phyloP scores from a whole-genome alignment of 1,140 invertebrate species.

The Episyrphus balteatus region DNA sequence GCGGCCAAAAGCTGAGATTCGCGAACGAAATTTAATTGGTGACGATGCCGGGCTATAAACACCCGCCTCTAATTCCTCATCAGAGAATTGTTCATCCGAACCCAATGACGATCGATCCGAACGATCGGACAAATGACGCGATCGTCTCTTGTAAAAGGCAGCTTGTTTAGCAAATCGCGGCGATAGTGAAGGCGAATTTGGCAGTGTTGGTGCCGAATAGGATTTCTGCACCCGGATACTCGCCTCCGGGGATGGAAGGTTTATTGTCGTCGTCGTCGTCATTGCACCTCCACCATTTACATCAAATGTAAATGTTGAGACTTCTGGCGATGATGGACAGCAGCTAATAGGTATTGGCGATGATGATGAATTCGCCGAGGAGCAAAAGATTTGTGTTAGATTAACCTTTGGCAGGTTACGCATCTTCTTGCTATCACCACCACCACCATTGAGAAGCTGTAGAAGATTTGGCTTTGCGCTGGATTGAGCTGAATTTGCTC shows the following conservation, averaged over 20 bases:
- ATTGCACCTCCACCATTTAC: slow-evolving; percentile 3
- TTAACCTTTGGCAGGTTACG: slow-evolving; percentile 27
- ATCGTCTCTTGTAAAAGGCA: slow-evolving; percentile 28
- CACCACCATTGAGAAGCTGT: slow-evolving; percentile 12
- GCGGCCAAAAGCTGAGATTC: slow-evolving; percentile 17
- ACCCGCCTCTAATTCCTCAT: slow-evolving; percentile 29
- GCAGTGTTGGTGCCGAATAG: slow-evolving; percentile 31
- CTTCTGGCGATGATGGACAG: slow-evolving; percentile 10
- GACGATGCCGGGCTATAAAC: slow-evolving; percentile 30
- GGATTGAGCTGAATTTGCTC: too few species aligned
- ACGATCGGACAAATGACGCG: slow-evolving; percentile 33
- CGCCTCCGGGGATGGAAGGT: slow-evolving; percentile 2
- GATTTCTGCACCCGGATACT: slow-evolving; percentile 26
- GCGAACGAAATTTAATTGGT: slow-evolving; percentile 22
- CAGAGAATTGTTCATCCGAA: slow-evolving; percentile 33
- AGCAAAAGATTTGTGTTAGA: slow-evolving; percentile 30
- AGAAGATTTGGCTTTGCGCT: slow-evolving; percentile 6
- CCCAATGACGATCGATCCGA: slow-evolving; percentile 32
- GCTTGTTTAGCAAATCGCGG: slow-evolving; percentile 31
- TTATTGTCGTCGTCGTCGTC: slow-evolving; percentile 1
- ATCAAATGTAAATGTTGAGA: slow-evolving; percentile 11
- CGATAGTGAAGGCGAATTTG: slow-evolving; percentile 27
- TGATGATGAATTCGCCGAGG: slow-evolving; percentile 7
- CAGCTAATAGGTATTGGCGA: slow-evolving; percentile 22
- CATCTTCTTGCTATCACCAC: too few species aligned